Evolutionary conservation across 2,888 invertebrate species (phyloP).

Genomic region (Trisateles emortualis): DNA sequence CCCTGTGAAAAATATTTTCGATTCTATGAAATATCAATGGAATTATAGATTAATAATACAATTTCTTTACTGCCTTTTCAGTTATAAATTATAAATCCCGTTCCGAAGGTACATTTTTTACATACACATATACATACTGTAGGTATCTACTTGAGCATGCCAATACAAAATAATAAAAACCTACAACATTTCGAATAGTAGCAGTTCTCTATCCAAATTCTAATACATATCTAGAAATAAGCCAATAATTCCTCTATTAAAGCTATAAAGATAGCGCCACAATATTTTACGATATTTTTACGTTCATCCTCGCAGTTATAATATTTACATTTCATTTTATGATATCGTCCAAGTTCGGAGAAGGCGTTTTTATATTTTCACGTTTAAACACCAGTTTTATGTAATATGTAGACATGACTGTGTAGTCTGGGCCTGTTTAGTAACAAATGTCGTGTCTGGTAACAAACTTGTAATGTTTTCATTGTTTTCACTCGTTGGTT

Average conservation of each 20-base stretch:
- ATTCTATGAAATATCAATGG: no score
- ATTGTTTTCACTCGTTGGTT: not conserved
- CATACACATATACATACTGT: no score
- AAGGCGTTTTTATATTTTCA: slow-evolving; percentile 39
- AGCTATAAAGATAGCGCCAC: slow-evolving; percentile 62
- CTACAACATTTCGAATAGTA: no score
- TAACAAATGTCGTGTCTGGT: not conserved
- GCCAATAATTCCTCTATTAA: slow-evolving; percentile 58
- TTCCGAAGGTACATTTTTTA: no score
- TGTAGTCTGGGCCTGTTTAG: not conserved
- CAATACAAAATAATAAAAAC: no score
- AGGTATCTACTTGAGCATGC: no score
- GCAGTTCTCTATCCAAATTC: slow-evolving; percentile 20
- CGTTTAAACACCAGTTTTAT: slow-evolving; percentile 32
- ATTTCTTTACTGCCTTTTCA: no score
- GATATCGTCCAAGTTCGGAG: slow-evolving; percentile 36
- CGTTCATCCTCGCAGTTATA: slow-evolving; percentile 58
- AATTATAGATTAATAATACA: no score
- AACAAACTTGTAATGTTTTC: not conserved
- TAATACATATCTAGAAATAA: slow-evolving; percentile 39
- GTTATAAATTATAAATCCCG: no score
- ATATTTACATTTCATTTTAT: slow-evolving; percentile 68
- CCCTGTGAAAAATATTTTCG: no score
- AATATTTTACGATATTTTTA: slow-evolving; percentile 67
- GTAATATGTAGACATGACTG: slow-evolving; percentile 27